Percentiles rank a stretch among this genome's conserved stretches.
phyloP scores from a whole-genome alignment of 1,140 invertebrate genomes.

The Riptortus pedestris region DNA sequence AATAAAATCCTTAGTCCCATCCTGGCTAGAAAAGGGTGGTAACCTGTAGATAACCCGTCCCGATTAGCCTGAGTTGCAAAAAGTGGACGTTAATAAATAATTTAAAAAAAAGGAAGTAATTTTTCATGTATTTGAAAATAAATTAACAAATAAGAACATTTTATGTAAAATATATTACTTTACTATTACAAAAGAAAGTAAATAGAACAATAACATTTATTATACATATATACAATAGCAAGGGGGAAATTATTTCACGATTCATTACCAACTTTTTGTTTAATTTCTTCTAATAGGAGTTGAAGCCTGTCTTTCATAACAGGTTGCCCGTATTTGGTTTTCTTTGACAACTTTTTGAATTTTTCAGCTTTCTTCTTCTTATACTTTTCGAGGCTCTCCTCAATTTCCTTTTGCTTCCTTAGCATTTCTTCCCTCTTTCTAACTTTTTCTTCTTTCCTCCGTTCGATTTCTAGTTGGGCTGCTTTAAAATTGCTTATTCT shows the following conservation, averaged over 20 bases:
- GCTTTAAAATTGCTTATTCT: slow-evolving; percentile 39
- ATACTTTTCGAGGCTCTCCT: slow-evolving; percentile 51
- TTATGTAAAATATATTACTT: too few species aligned
- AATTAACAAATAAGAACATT: too few species aligned
- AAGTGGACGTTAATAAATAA: too few species aligned
- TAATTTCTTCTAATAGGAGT: slow-evolving; percentile 55
- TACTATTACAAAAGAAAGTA: too few species aligned
- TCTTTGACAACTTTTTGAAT: slow-evolving; percentile 55
- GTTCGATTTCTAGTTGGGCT: slow-evolving; percentile 45
- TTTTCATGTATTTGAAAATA: too few species aligned
- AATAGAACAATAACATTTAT: too few species aligned
- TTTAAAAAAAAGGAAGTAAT: too few species aligned
- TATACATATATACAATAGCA: too few species aligned
- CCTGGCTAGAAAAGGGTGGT: too few species aligned
- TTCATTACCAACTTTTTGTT: slow-evolving; percentile 6
- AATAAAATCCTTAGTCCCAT: too few species aligned
- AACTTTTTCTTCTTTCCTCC: slow-evolving; percentile 46
- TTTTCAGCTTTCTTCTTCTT: slow-evolving; percentile 52
- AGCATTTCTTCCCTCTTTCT: slow-evolving; percentile 41
- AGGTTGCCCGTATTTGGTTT: slow-evolving; percentile 64
- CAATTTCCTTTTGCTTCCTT: slow-evolving; percentile 44
- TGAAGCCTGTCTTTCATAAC: slow-evolving; percentile 64
- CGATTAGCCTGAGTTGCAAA: too few species aligned
- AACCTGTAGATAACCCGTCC: too few species aligned
- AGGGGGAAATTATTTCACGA: not conserved